Evolutionary conservation across 2,113 vertebrate genomes (phyloP), one percentile per base, ranked within the genome.

Genomic region (Paraplagusia blochii): DNA sequence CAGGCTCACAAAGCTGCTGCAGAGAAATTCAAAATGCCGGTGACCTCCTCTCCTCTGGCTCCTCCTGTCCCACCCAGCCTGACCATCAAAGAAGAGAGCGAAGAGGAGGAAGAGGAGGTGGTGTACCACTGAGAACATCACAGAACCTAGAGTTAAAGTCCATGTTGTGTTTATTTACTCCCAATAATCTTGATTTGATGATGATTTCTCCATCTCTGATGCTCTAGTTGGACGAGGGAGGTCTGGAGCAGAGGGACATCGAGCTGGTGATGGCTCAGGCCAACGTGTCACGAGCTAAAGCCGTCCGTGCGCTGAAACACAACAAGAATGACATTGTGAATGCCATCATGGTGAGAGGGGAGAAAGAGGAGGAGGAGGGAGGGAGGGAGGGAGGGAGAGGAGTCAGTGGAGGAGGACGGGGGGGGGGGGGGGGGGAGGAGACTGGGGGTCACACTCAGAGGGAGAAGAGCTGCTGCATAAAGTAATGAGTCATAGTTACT

Each of bases 251-350:
- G 58, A 81, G 94, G 33, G 95, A 98, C 73, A 97, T 99, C 0
- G 96, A 97, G 86, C 87, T 99, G 85, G 96, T 98, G 68, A 98
- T 99, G 96, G 95, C 95, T 0, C 95, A 99, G 74, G 96, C 96
- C 79, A 98, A 96, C 0, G 96, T 99, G 60, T 96, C 95, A 0
- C 89, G 95, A 0, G 92, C 93, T 83, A 97, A 97, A 74, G 96
- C 96, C 0, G 90, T 98, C 74, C 90, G 92, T 43, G 96, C 96
- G 0, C 90, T 99, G 59, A 90, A 93, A 76, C 94, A 95, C 90
- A 99, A 95, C 92, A 97, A 97, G 88, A 99, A 98, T 8, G 96
- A 99, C 82, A 98, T 98, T 1, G 95, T 99, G 84, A 98, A 99
- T 1, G 95, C 96, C 85, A 98, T 99, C 79, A 98, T 99, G 95